Evolutionary conservation across 2,888 invertebrate species (phyloP), one percentile per base, ranked within the genome.

Genomic region (Coleophora flavipennella): DNA sequence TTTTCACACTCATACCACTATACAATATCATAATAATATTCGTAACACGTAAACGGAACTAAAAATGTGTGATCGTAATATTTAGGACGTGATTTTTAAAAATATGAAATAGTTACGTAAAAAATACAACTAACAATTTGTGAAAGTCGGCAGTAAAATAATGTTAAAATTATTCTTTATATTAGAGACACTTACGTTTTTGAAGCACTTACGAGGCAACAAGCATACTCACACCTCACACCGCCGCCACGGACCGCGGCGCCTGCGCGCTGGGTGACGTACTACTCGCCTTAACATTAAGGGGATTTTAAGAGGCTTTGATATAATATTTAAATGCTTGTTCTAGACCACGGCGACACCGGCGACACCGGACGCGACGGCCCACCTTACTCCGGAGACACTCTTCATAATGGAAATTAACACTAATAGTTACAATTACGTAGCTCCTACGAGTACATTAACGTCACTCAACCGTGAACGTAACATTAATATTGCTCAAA

Each of bases 191-290:
- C 67, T 67, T 62, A 73, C 64, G 29, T 65, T 67, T 62, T 68
- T 72, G 65, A 83, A 83, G 83, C 83, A 76, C 78, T 73, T 73
- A 76, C 55, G 70, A 77, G 75, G 81, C 81, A 64, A 61, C 56
- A 80, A 81, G 80, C 80, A 62, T 78, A 78, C 76, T 78, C 78
- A 79, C 76, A 76, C 63, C 49, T 69, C 78, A 79, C 76, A 76
- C 63, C 49, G 68, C 59, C 48, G 51, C 63, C 56, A 20, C 20
- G 7, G 11, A 8, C 8, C 14, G 34, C 10, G 13, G 8, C 52
- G 57, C 51, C 67, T 64, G 67, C 53, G 54, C 59, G 58, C 50
- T 50, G 51, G 45, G 40, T 43, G 20, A 20, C 6, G 20, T 20
- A 52, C 66, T 67, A 66, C 59, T 53, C 55, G 51, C 53, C 54